Evolutionary conservation across 2,113 vertebrate species (phyloP), one percentile per base, ranked within the genome.

Genomic region (Prunella himalayana): DNA sequence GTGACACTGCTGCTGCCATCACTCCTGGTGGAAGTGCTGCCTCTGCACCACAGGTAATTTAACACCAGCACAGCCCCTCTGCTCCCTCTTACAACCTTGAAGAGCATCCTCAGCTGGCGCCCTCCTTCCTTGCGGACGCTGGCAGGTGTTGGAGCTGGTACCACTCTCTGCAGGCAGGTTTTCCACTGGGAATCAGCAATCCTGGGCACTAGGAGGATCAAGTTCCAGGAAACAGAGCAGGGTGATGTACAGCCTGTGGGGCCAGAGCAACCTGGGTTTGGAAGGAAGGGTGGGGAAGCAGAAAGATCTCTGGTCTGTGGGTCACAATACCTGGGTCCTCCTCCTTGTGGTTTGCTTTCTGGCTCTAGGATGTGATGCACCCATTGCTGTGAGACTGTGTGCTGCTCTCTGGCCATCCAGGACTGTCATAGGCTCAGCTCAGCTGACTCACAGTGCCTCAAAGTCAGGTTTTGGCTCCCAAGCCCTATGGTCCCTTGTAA

Each of bases 361-460:
- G 53, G 17, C 33, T 73, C 61, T 53, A 61, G 69, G 72, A 49
- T 0, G 7, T 9, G 47, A 37, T 37, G 47, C 13, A 41, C 18
- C 42, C 28, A 5, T 22, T 23, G 24, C 5, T 22, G 61, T 2
- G 28, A 0, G 1, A 15, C 16, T n/a, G 39, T 17, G 41, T 28
- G 54, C 41, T 61, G n/a, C 2, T 4, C n/a, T 63, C 28, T 22
- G 17, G 47, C 35, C 1, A 0, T 22, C 30, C 45, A 69, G 78
- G 60, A 14, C 14, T 21, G 54, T 2, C 50, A 10, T 0, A 37
- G 42, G 57, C 81, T 83, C 54, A 28, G 63, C 54, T 77, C 82
- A 47, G 37, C n/a, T 47, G 33, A 49, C 17, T 70, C 27, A 1
- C 45, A 61, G 86, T 30, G 64, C 60, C 64, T 73, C 15, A 47